Evolutionary conservation across 2,888 invertebrate species (phyloP).

Genomic region (Eumacrocentrus americanus): DNA sequence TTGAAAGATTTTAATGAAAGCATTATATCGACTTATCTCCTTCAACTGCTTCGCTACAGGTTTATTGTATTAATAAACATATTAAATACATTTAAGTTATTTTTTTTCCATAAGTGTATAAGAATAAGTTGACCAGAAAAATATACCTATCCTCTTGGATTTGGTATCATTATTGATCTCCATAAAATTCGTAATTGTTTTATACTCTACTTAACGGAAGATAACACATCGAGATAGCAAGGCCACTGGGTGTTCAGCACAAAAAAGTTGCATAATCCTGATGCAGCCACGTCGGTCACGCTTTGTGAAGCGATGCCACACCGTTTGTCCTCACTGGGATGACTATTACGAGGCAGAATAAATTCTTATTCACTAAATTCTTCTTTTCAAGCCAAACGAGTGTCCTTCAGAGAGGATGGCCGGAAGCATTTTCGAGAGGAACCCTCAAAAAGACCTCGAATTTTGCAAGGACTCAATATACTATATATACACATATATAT

Average conservation of each 20-base stretch:
- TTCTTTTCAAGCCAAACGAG: too few relatives aligned
- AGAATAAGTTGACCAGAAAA: too few relatives aligned
- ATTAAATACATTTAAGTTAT: too few relatives aligned
- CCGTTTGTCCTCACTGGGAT: conserved; percentile 41
- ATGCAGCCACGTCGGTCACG: conserved; percentile 52
- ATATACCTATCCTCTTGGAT: neutral
- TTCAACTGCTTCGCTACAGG: too few relatives aligned
- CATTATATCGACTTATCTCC: too few relatives aligned
- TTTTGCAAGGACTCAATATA: too few relatives aligned
- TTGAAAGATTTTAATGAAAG: too few relatives aligned
- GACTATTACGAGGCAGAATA: conserved; percentile 15
- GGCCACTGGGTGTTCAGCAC: conserved; percentile 44
- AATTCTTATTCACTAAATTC: neutral
- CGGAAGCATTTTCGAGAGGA: neutral
- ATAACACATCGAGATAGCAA: conserved; percentile 41
- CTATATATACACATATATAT: too few relatives aligned
- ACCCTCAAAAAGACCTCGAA: too few relatives aligned
- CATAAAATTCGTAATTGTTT: conserved; percentile 8
- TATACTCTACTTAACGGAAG: conserved; percentile 9
- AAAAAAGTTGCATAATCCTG: conserved; percentile 57
- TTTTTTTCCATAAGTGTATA: too few relatives aligned
- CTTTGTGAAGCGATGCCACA: conserved; percentile 50
- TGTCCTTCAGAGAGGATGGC: too few relatives aligned
- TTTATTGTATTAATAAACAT: too few relatives aligned
- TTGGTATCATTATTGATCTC: neutral